Conservation (phyloP, 2,888 invertebrate species). For the Tetranychus truncatus region DNA sequence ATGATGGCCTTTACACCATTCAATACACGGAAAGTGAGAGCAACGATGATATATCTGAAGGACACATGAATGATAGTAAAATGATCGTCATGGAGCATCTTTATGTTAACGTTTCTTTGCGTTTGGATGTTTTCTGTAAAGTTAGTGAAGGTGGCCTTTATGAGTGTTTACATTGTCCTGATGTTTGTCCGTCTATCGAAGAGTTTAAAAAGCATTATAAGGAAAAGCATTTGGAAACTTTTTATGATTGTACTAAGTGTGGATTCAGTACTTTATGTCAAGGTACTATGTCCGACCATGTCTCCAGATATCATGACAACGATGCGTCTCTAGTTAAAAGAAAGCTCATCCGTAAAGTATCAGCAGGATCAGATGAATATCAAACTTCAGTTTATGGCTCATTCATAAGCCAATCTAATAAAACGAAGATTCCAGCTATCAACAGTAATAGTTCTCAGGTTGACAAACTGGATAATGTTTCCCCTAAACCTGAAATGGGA, state of each 20-base stretch:
- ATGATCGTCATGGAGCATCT: not conserved
- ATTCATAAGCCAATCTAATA: not conserved
- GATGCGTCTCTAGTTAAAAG: conserved; percentile 3
- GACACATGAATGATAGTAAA: not conserved
- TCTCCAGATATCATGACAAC: not conserved
- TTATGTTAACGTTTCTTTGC: not conserved
- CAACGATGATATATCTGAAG: not conserved
- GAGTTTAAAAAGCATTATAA: not conserved
- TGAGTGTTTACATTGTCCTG: not conserved
- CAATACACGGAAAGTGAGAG: not conserved
- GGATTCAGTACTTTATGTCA: not conserved
- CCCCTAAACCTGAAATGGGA: not conserved
- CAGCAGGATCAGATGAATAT: not conserved
- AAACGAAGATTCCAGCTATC: not conserved
- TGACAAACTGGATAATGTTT: not conserved
- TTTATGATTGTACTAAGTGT: conserved; percentile 4
- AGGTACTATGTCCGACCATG: conserved; percentile 5
- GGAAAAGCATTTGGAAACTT: not conserved
- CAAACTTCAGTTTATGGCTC: not conserved
- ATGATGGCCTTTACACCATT: conserved; percentile 1
- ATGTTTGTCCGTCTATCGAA: not conserved
- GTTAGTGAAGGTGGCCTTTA: not conserved
- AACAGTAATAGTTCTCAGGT: not conserved
- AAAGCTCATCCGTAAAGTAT: not conserved
- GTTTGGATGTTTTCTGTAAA: not conserved